These are phyloP conservation scores for Menidia beryllina DNA, from an alignment of 2,113 vertebrate species.

Conservation along the genomic window DNA sequence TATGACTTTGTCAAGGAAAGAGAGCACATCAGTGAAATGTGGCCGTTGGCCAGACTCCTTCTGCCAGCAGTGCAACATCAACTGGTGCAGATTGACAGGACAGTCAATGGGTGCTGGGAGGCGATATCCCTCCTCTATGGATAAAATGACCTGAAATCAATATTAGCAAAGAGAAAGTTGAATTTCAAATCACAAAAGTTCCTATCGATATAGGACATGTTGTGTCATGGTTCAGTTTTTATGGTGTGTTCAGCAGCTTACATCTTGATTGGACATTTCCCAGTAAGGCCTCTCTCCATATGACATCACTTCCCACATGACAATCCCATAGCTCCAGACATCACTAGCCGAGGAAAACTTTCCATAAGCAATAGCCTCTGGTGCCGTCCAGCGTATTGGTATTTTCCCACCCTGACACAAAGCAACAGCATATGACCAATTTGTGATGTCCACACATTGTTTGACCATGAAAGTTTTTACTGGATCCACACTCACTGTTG, in stretches of 20 bases:
- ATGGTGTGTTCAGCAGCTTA: conserved; percentile 49
- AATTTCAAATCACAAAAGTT: background rate
- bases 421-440: background rate
- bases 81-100: conserved; percentile 93
- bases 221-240: background rate
- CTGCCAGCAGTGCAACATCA: conserved; percentile 99
- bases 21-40: conserved; percentile 90
- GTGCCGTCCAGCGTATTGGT: conserved; percentile 96
- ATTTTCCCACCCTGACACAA: conserved; percentile 92
- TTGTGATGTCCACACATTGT: background rate
- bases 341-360: conserved; percentile 97
- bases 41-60: conserved; percentile 94
- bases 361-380: conserved; percentile 94
- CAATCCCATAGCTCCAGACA: conserved; percentile 95
- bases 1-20: conserved; percentile 96
- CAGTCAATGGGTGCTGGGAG: conserved; percentile 97
- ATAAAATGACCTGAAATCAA: conserved; percentile 91
- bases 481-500: conserved; percentile 69
- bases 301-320: conserved; percentile 99
- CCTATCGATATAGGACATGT: background rate
- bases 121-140: conserved; percentile 97
- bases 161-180: background rate
- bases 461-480: background rate
- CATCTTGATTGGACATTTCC: conserved; percentile 95
- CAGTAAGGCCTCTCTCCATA: conserved; percentile 98